Conservation (phyloP, 2,888 invertebrate species). For the Drosophila bunnanda region DNA sequence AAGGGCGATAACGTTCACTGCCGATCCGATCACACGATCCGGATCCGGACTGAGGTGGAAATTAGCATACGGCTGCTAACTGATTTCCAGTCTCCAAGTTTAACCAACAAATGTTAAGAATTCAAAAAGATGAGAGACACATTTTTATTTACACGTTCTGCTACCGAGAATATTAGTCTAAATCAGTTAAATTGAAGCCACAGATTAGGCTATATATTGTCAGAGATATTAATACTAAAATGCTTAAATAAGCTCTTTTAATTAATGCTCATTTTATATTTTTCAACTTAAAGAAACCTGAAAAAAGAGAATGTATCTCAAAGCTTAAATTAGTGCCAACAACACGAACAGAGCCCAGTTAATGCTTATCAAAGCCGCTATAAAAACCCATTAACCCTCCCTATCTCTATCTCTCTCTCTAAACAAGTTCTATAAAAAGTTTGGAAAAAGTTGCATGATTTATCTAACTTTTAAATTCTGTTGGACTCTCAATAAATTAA, state of each 20-base stretch:
- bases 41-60: slow-evolving; percentile 34
- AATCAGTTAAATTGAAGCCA: not conserved
- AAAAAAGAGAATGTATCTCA: not conserved
- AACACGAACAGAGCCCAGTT: not conserved
- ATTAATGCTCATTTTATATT: not conserved
- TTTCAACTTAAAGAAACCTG: too few relatives aligned
- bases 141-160: slow-evolving; percentile 31
- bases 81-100: slow-evolving; percentile 28
- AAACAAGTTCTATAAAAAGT: slow-evolving; percentile 9
- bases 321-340: slow-evolving; percentile 5
- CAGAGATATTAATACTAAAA: not conserved
- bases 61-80: slow-evolving; percentile 68
- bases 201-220: not conserved
- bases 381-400: slow-evolving; percentile 9
- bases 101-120: not conserved
- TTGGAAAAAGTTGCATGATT: slow-evolving; percentile 1
- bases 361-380: slow-evolving; percentile 1
- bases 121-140: not conserved
- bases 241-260: not conserved
- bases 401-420: not conserved
- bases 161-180: slow-evolving; percentile 6
- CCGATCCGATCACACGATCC: slow-evolving; percentile 50
- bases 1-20: slow-evolving; percentile 46
- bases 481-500: not conserved
- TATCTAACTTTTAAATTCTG: slow-evolving; percentile 10